Conservation (phyloP, 2,113 vertebrate genomes). For the Cynopterus brachyotis region DNA sequence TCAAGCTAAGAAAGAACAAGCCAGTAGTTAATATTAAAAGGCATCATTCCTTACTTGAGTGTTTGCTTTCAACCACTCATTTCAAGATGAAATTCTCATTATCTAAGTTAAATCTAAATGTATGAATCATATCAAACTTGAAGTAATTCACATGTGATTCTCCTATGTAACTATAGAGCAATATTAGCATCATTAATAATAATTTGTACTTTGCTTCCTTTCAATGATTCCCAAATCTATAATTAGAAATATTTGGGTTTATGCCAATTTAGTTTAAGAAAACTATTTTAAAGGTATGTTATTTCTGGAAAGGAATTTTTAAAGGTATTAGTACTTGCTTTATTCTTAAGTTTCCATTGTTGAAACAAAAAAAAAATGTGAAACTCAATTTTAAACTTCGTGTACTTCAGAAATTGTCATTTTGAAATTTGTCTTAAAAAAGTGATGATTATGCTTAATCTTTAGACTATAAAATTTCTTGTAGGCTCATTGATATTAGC, state of each 20-base stretch:
- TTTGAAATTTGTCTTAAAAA: not conserved
- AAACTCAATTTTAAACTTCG: not conserved
- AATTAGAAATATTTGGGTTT: not conserved
- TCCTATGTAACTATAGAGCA: not conserved
- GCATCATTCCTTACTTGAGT: not conserved
- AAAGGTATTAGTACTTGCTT: not conserved
- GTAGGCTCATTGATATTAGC: not conserved
- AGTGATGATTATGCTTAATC: not conserved
- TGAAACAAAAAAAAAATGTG: not conserved
- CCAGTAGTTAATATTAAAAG: not conserved
- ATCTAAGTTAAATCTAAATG: not conserved
- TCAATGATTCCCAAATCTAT: not conserved
- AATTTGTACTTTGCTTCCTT: not conserved
- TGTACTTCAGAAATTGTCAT: not conserved
- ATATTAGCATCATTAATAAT: not conserved
- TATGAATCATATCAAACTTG: not conserved
- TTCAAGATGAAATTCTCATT: conserved; percentile 28
- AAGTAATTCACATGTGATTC: not conserved
- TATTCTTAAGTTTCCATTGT: not conserved
- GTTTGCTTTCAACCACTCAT: not conserved
- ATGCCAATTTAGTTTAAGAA: not conserved
- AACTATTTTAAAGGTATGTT: not conserved
- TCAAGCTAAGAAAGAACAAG: not conserved
- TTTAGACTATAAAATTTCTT: conserved; percentile 3
- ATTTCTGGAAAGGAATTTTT: not conserved